Conservation (phyloP, 30 jellyfish, hydroid and myxozoan species). For the Cassiopea xamachana region DNA sequence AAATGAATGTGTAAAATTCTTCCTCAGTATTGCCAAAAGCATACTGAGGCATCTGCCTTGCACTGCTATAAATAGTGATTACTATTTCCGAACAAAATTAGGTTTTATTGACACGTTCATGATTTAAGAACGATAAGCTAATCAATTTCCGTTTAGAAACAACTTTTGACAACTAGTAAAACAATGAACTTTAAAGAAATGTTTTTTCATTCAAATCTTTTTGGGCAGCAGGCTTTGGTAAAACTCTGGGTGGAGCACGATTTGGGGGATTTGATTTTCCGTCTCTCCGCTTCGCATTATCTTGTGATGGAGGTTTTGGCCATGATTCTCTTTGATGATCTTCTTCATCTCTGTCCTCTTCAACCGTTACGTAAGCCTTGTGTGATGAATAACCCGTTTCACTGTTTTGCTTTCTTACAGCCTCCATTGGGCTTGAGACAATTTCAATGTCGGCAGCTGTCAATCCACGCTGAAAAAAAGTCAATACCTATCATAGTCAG, state of each 20-base stretch:
- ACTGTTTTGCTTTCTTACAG: conserved; percentile 12
- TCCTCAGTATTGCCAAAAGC: too few relatives aligned
- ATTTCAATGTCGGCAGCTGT: conserved; percentile 61
- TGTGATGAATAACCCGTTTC: conserved; percentile 34
- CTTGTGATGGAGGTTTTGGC: conserved; percentile 51
- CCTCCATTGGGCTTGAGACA: conserved; percentile 66
- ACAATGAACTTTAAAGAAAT: conserved; percentile 1
- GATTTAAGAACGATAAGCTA: too few relatives aligned
- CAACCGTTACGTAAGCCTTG: conserved; percentile 12
- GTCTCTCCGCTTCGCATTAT: neutral
- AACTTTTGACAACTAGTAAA: too few relatives aligned
- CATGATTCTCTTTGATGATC: conserved; percentile 23
- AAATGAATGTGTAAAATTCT: too few relatives aligned
- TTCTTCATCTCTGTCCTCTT: neutral
- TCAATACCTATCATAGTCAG: neutral
- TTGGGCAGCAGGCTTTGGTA: conserved; percentile 49
- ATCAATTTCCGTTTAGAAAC: too few relatives aligned
- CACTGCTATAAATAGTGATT: too few relatives aligned
- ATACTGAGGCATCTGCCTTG: too few relatives aligned
- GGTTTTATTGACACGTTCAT: too few relatives aligned
- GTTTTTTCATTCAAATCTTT: conserved; percentile 12
- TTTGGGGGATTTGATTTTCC: conserved; percentile 34
- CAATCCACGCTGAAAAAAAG: conserved; percentile 32
- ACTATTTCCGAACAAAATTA: too few relatives aligned
- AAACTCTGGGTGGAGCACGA: conserved; percentile 60